Evolutionary conservation across 2,888 invertebrate genomes (phyloP).

Genomic region (Anthrax anthrax): DNA sequence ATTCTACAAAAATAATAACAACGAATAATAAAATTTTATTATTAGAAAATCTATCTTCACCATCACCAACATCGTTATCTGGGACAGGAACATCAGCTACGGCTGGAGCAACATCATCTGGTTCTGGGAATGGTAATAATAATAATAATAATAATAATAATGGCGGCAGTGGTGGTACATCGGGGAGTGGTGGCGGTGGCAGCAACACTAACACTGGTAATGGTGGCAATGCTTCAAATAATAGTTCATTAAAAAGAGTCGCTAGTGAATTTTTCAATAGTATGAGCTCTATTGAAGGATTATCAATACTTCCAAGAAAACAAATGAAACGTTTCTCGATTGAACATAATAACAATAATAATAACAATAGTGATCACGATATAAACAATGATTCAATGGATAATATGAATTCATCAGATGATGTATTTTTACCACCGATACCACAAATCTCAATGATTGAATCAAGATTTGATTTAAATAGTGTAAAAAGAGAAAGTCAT

Average conservation of each 20-base stretch:
- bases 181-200: constrained; percentile 10
- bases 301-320: constrained; percentile 30
- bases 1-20: not conserved
- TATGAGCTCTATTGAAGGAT: constrained; percentile 24
- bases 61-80: not conserved
- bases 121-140: no score
- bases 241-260: constrained; percentile 6
- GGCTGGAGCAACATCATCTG: no score
- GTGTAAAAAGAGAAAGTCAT: constrained; percentile 26
- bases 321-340: constrained; percentile 24
- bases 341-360: constrained; percentile 15
- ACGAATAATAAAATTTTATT: not conserved
- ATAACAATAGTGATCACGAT: constrained; percentile 20
- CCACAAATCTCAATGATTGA: constrained; percentile 33
- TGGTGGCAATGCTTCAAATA: constrained; percentile 1
- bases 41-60: not conserved
- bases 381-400: constrained; percentile 26
- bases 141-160: no score
- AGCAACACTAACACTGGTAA: constrained; percentile 7
- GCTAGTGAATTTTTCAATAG: constrained; percentile 11
- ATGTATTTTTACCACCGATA: constrained; percentile 30
- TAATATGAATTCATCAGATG: constrained; percentile 26
- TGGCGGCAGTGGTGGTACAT: not conserved
- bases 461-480: constrained; percentile 27
- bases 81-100: not conserved